A percentile compares a stretch with the other conserved stretches of the same genome.
Evolutionary conservation across 2,888 invertebrate species (phyloP).

Genomic region (Habroteleia sp.): DNA sequence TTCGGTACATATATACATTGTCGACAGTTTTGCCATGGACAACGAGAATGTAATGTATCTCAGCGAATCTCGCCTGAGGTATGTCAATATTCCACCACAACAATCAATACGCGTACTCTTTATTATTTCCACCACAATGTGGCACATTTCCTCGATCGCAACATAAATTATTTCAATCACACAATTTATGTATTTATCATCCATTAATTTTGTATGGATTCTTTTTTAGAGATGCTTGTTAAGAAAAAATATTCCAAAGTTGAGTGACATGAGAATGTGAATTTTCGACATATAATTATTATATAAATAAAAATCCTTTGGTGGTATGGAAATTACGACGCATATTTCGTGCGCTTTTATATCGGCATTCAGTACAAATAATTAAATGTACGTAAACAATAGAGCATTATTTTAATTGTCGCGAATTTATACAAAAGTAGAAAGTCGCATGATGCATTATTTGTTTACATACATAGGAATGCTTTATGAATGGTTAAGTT

Average conservation of each 20-base stretch:
- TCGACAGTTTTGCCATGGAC: constrained; percentile 26
- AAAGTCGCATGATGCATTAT: constrained; percentile 18
- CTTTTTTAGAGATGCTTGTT: background rate
- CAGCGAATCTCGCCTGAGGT: constrained; percentile 35
- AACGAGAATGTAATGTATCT: constrained; percentile 29
- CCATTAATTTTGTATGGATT: background rate
- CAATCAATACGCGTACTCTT: constrained; percentile 46
- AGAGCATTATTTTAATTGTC: constrained; percentile 2
- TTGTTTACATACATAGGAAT: constrained; percentile 11
- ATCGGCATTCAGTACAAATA: no score
- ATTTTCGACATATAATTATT: no score
- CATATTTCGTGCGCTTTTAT: no score
- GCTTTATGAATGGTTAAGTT: constrained; percentile 37
- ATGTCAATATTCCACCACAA: constrained; percentile 40
- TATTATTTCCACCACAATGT: constrained; percentile 30
- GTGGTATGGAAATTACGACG: no score
- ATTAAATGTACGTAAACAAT: constrained; percentile 8
- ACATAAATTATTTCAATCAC: constrained; percentile 25
- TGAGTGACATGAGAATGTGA: no score
- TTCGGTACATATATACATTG: constrained; percentile 19
- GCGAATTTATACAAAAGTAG: background rate
- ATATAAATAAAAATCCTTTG: constrained; percentile 8
- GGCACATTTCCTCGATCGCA: constrained; percentile 3
- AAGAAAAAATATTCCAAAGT: background rate
- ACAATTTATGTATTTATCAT: constrained; percentile 17